These are phyloP conservation scores for Microtus oregoni DNA, from an alignment of 2,113 vertebrate genomes.

Conservation along the genomic window DNA sequence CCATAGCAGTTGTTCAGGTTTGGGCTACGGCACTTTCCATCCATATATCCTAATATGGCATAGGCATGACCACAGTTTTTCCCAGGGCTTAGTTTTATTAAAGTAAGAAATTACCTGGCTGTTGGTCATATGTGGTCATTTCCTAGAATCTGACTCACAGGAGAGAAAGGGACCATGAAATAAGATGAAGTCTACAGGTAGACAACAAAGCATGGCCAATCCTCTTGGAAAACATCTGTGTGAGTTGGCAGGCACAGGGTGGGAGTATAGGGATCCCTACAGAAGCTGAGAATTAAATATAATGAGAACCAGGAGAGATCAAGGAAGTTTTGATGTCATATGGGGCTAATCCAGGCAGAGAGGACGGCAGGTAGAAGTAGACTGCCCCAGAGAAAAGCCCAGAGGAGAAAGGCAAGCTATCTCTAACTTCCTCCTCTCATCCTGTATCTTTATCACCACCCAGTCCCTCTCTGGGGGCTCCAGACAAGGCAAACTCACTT, in stretches of 20 bases:
- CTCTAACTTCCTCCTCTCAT: background rate
- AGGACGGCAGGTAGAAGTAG: too few relatives aligned
- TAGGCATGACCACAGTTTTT: background rate
- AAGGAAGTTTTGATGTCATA: background rate
- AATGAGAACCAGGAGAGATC: background rate
- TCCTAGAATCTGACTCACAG: background rate
- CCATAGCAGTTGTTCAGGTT: background rate
- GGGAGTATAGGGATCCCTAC: too few relatives aligned
- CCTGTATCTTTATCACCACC: background rate
- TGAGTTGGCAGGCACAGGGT: background rate
- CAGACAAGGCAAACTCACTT: slow-evolving; percentile 60
- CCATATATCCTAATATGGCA: background rate
- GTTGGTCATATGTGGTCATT: background rate
- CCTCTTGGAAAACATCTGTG: background rate
- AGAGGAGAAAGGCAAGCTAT: background rate
- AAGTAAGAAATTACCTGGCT: background rate
- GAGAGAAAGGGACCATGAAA: background rate
- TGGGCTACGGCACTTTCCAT: background rate
- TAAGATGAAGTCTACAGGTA: background rate
- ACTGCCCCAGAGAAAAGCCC: background rate
- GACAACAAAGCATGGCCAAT: background rate
- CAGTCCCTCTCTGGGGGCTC: background rate
- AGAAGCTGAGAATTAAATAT: background rate
- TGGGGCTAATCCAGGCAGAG: background rate
- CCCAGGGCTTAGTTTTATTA: background rate